These are phyloP conservation scores for Falco naumanni DNA, from an alignment of 2,797 vertebrate genomes.

Conservation along the genomic window DNA sequence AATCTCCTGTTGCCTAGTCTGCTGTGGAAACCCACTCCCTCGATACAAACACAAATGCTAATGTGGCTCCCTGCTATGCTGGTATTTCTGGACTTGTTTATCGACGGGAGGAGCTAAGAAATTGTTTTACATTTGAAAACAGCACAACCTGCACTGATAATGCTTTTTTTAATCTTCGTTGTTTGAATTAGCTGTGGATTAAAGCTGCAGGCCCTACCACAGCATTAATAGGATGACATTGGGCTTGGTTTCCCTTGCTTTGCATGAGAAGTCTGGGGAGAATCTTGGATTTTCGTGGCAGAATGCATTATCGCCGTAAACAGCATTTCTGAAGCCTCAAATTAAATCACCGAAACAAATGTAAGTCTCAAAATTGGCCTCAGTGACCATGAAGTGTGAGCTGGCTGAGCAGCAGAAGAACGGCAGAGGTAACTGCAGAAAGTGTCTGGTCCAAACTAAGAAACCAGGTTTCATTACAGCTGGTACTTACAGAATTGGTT, in stretches of 20 bases:
- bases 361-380: background rate
- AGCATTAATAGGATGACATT: background rate
- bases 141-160: background rate
- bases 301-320: background rate
- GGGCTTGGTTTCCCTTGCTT: constrained; percentile 20
- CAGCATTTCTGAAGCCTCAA: background rate
- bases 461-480: background rate
- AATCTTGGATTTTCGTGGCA: constrained; percentile 17
- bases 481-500: background rate
- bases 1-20: background rate
- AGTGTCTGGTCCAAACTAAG: background rate
- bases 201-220: background rate
- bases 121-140: background rate
- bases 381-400: background rate
- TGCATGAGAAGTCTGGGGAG: background rate
- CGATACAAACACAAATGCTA: background rate
- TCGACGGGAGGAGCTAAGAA: background rate
- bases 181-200: constrained; percentile 25
- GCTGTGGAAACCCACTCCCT: background rate
- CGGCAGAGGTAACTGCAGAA: background rate
- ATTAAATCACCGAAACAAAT: background rate
- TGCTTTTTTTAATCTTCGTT: background rate
- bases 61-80: background rate
- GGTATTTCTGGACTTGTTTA: background rate
- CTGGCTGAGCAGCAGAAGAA: background rate